These are phyloP conservation scores for Archegozetes longisetosus DNA, from an alignment of 1,140 invertebrate species.

Conservation along the genomic window DNA sequence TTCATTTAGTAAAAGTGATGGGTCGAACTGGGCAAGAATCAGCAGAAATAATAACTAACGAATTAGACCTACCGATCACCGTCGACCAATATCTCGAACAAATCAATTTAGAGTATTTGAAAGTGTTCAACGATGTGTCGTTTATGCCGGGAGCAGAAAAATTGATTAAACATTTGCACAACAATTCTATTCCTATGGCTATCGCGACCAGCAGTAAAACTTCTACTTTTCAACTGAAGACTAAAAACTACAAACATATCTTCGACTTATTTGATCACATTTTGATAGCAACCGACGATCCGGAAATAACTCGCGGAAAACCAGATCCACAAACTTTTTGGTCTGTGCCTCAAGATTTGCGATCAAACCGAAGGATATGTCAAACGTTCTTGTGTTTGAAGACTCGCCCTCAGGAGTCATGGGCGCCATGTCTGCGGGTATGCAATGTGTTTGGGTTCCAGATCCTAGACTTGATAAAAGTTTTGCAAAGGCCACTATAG, in stretches of 20 bases:
- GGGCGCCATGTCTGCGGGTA: constrained; percentile 12
- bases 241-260: neutral
- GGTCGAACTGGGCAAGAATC: neutral
- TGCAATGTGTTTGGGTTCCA: constrained; percentile 16
- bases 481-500: neutral
- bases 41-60: neutral
- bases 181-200: constrained; percentile 14
- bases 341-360: constrained; percentile 8
- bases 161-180: constrained; percentile 12
- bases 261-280: constrained; percentile 18
- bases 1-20: neutral
- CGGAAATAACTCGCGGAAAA: constrained; percentile 16
- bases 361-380: neutral
- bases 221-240: constrained; percentile 11
- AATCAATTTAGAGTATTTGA: constrained; percentile 10
- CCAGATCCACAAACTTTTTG: constrained; percentile 17
- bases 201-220: constrained; percentile 10
- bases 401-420: constrained; percentile 17
- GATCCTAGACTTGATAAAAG: constrained; percentile 2
- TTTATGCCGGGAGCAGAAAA: constrained; percentile 18
- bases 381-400: constrained; percentile 17
- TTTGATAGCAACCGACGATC: constrained; percentile 14
- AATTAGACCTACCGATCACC: constrained; percentile 7
- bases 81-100: neutral
- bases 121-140: constrained; percentile 10